Percentiles rank a stretch among this genome's conserved stretches.
These are phyloP conservation scores for Eledona agricola DNA, from an alignment of 2,888 invertebrate species.

Conservation along the genomic window DNA sequence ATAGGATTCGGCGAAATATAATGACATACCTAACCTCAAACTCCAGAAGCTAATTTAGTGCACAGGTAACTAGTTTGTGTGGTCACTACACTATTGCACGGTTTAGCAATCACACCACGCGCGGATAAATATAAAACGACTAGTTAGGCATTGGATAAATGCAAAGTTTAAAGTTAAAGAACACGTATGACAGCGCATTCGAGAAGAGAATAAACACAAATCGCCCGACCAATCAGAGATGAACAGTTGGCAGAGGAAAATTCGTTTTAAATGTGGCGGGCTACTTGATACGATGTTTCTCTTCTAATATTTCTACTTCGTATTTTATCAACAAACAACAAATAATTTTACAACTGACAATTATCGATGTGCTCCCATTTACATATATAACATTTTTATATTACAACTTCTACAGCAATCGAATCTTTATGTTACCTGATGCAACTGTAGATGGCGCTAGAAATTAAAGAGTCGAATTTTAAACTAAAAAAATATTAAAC, in stretches of 20 bases:
- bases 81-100: background rate
- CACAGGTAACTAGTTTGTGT: constrained; percentile 9
- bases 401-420: too few species aligned
- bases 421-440: too few species aligned
- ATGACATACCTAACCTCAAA: constrained; percentile 34
- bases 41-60: constrained; percentile 7
- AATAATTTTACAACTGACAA: too few species aligned
- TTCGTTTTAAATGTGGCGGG: constrained; percentile 25
- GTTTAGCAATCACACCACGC: background rate
- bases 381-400: too few species aligned
- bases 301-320: too few species aligned
- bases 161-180: constrained; percentile 6
- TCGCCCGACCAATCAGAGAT: constrained; percentile 36
- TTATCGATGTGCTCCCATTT: too few species aligned
- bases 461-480: too few species aligned
- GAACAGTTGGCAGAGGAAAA: constrained; percentile 38
- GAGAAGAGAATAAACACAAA: constrained; percentile 35
- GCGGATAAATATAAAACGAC: constrained; percentile 5
- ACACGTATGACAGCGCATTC: constrained; percentile 29
- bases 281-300: too few species aligned
- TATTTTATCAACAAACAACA: too few species aligned
- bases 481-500: too few species aligned
- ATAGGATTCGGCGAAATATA: constrained; percentile 15
- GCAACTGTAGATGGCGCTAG: too few species aligned
- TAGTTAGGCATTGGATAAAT: constrained; percentile 4